These are phyloP conservation scores for Melanargia galathea DNA, from an alignment of 2,888 invertebrate genomes.

Conservation along the genomic window DNA sequence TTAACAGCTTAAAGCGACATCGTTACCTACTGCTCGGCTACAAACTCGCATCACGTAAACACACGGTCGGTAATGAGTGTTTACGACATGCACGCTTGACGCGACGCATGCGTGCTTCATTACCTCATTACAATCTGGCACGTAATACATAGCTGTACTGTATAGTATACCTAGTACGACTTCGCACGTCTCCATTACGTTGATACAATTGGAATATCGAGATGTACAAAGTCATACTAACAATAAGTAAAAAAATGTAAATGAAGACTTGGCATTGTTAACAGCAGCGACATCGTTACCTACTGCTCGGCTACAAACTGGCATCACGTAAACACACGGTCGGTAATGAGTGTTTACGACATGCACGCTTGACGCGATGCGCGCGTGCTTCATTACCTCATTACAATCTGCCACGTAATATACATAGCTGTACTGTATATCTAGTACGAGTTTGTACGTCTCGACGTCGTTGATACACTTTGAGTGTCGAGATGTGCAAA, in stretches of 20 bases:
- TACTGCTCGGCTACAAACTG: neutral
- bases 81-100: constrained; percentile 11
- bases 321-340: neutral
- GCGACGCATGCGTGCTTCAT: neutral
- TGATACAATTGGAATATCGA: too few relatives aligned
- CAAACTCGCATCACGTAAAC: neutral
- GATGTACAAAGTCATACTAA: too few relatives aligned
- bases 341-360: constrained; percentile 12
- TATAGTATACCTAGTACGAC: too few relatives aligned
- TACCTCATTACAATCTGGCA: neutral
- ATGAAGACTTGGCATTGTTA: constrained; percentile 2
- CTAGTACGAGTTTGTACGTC: too few relatives aligned
- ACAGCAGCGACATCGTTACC: constrained; percentile 18
- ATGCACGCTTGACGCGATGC: constrained; percentile 1
- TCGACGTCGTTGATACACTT: too few relatives aligned
- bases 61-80: constrained; percentile 6
- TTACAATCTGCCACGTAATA: neutral
- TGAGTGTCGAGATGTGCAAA: too few relatives aligned
- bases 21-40: constrained; percentile 4
- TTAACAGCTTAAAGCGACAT: constrained; percentile 14
- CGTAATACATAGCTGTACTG: neutral
- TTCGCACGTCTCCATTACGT: too few relatives aligned
- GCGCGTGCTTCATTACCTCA: neutral
- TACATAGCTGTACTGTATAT: too few relatives aligned
- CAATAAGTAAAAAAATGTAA: too few relatives aligned